Base-by-base conservation (phyloP, 2,888 invertebrate species). In the Cryptocheilus praepositus region DNA sequence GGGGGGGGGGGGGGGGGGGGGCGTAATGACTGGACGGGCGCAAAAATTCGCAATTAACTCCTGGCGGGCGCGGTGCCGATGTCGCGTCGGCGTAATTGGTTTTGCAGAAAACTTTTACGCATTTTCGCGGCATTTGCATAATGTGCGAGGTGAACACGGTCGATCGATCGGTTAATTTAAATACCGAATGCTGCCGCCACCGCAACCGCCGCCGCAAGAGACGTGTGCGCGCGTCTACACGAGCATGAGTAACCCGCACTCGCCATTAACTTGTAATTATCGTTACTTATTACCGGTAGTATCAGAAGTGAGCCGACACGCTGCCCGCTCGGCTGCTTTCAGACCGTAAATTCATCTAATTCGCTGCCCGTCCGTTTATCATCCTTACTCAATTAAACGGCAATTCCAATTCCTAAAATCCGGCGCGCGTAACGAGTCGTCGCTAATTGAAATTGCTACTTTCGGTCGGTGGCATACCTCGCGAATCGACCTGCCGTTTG, bases 161-260 rank as follows among this genome's bases (percentile, higher is more conserved):
- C 83, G 86, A 86, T 86, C 88, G 86, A 87, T 87, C 86, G 87
- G 85, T 87, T 85, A 86, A 88, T 88, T 88, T 88, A 86, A 88
- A 88, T 88, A 87, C 84, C 82, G 85, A 82, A 84, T 84, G 78
- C 70, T 76, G 73, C 73, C 74, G 73, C 66, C 63, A 52, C 52
- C 21, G 64, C 69, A 57, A 63, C 53, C 63, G 59, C 43, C 49
- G 65, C 56, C 52, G 56, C 57, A 60, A 25, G 49, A 15, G 53
- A 53, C 59, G 58, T 68, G 71, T 57, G 53, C 66, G 62, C 69
- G 73, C 79, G 21, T 25, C 4, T 36, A 11, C 7, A 11, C 36
- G 11, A 11, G 36, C 13, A 36, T 11, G 36, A 11, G 36, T 36
- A 36, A 36, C 36, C 36, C 36, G 36, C 36, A 36, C 55, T 70